Base-by-base conservation (phyloP, 2,888 invertebrate genomes). In the Desoria tigrina region DNA sequence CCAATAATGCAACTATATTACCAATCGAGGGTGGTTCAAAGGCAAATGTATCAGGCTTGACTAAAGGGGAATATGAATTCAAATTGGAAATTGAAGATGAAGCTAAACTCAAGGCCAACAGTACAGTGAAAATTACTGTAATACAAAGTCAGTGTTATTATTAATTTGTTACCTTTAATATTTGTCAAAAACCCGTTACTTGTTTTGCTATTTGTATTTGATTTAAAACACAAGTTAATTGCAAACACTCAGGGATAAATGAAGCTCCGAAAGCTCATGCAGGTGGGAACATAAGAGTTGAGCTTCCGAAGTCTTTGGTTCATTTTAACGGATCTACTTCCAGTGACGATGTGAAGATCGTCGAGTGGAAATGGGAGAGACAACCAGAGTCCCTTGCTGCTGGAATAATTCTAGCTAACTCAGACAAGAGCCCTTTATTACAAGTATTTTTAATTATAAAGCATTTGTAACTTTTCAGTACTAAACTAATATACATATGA, bases 221-320 rank as follows among this genome's bases (percentile, higher is more conserved):
- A n/a, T n/a, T n/a, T n/a, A n/a, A n/a, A n/a, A n/a, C n/a, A n/a
- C n/a, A n/a, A n/a, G n/a, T n/a, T n/a, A n/a, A n/a, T n/a, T n/a
- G n/a, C n/a, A n/a, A n/a, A n/a, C n/a, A n/a, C 72, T 16, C 79
- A 94, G 94, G 92, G 80, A 88, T 89, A 80, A 96, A 96, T 82
- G 88, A 90, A 66, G 86, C 90, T 4, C 95, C 95, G 0, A 88
- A 88, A 77, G 70, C 70, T 1, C 51, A 63, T 49, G 67, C 70
- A 11, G 85, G 85, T 42, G 84, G 84, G 1, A 81, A 84, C 76
- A 76, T 81, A 56, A 90, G 89, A 60, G 87, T 93, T 75, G 89
- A 89, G 70, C 84, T 95, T 60, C 95, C 95, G 3, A 86, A 88
- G 79, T 91, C 90, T 9, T 89, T 89, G 86, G 86, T 87, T 23